phyloP scores from a whole-genome alignment of 2,888 invertebrate species.

The Scaptomyza cyrtandrae region DNA sequence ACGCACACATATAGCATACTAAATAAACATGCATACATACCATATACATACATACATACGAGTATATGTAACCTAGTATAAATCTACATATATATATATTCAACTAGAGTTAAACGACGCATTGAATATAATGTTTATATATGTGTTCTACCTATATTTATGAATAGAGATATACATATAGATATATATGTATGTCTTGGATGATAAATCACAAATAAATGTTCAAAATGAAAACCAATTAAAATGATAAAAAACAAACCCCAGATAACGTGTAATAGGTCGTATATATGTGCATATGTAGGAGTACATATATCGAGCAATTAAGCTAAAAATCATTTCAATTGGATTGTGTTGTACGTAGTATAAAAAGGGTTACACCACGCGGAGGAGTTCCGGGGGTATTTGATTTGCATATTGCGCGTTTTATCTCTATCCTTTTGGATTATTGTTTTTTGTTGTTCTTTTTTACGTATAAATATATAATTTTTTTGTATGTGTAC shows the following conservation, averaged over 20 bases:
- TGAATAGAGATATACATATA: conserved; percentile 2
- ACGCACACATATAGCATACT: conserved; percentile 26
- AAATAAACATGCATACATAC: conserved; percentile 11
- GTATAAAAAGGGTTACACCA: conserved; percentile 3
- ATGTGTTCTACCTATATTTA: conserved; percentile 7
- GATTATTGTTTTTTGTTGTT: conserved; percentile 27
- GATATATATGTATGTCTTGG: conserved; percentile 40
- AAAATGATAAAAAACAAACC: conserved; percentile 53
- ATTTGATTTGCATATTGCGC: conserved; percentile 52
- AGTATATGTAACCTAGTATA: conserved; percentile 22
- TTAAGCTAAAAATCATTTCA: conserved; percentile 49
- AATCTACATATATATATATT: conserved; percentile 9
- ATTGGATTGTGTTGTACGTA: conserved; percentile 17
- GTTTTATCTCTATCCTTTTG: conserved; percentile 38
- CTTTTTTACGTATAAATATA: conserved; percentile 1
- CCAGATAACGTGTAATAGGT: conserved; percentile 34
- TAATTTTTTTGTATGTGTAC: conserved; percentile 14
- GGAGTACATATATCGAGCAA: conserved; percentile 50
- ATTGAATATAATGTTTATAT: conserved; percentile 7
- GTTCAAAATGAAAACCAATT: conserved; percentile 69
- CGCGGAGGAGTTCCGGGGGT: not conserved
- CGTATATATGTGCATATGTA: conserved; percentile 15
- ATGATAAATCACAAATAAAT: conserved; percentile 67
- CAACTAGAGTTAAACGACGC: conserved; percentile 4
- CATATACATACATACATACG: conserved; percentile 8